Conservation (phyloP, 2,113 vertebrate species). For the Illadopsis cleaveri region DNA sequence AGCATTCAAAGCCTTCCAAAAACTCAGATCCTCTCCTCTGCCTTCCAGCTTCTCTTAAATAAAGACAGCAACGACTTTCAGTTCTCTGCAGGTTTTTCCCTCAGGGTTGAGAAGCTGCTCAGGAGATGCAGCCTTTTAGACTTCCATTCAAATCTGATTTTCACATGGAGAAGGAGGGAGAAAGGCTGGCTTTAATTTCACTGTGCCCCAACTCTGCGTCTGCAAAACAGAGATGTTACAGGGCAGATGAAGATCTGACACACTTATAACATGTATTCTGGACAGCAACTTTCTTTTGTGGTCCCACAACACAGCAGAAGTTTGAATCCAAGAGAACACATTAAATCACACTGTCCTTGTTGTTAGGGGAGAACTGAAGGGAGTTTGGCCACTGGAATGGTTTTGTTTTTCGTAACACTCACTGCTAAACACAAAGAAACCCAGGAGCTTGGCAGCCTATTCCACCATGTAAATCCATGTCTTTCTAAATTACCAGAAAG, state of each 20-base stretch:
- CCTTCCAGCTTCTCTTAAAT: neutral
- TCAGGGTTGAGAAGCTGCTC: neutral
- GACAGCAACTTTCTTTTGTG: neutral
- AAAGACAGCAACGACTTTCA: neutral
- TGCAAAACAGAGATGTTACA: neutral
- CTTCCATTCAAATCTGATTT: neutral
- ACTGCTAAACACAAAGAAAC: conserved; percentile 44
- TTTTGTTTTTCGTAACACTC: conserved; percentile 26
- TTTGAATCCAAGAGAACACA: neutral
- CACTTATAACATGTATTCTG: neutral
- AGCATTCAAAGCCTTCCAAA: neutral
- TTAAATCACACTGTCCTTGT: conserved; percentile 49
- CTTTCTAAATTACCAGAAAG: conserved; percentile 5
- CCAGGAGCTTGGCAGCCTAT: conserved; percentile 36
- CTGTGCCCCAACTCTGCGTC: neutral
- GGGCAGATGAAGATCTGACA: neutral
- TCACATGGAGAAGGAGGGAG: neutral
- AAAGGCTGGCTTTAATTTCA: neutral
- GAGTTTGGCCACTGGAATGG: conserved; percentile 2
- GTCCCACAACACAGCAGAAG: neutral
- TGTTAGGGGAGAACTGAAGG: neutral
- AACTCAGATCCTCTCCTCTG: neutral
- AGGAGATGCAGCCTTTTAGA: neutral
- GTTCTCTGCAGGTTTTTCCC: neutral
- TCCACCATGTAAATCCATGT: conserved; percentile 1